phyloP scores from a whole-genome alignment of 1,140 invertebrate species.

The Ostrea denselamellosa region DNA sequence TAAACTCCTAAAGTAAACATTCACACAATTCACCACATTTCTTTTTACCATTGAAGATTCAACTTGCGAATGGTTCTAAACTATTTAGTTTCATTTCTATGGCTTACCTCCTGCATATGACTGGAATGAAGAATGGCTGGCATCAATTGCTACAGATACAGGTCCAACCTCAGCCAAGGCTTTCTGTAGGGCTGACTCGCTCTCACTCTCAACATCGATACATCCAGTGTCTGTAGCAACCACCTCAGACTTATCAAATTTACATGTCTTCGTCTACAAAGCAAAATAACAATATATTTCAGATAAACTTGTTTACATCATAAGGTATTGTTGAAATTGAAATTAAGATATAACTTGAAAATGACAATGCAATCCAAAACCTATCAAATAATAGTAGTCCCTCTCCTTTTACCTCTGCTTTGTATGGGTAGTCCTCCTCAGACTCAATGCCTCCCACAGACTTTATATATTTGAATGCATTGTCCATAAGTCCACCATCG shows the following conservation, averaged over 20 bases:
- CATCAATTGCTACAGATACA: constrained; percentile 91
- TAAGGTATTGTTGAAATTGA: too few species aligned
- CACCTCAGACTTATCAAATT: constrained; percentile 69
- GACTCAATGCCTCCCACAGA: constrained; percentile 94
- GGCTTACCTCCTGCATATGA: constrained; percentile 76
- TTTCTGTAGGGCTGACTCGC: constrained; percentile 84
- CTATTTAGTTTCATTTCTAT: not conserved
- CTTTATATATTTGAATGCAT: constrained; percentile 92
- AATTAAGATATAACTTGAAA: too few species aligned
- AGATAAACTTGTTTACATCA: too few species aligned
- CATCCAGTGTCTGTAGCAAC: constrained; percentile 83
- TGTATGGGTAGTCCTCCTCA: constrained; percentile 84
- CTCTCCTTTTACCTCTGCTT: constrained; percentile 61
- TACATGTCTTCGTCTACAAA: constrained; percentile 78
- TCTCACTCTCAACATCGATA: constrained; percentile 83
- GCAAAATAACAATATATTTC: too few species aligned
- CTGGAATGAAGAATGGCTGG: constrained; percentile 87
- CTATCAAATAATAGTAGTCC: too few species aligned
- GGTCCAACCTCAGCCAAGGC: constrained; percentile 94
- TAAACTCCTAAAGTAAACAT: constrained; percentile 57
- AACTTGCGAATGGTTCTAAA: too few species aligned
- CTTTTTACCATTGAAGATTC: too few species aligned
- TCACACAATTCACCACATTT: not conserved
- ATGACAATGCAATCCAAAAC: too few species aligned
- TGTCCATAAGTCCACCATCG: constrained; percentile 96